These are phyloP conservation scores for Idaea biselata DNA, from an alignment of 2,888 invertebrate genomes.

Conservation along the genomic window DNA sequence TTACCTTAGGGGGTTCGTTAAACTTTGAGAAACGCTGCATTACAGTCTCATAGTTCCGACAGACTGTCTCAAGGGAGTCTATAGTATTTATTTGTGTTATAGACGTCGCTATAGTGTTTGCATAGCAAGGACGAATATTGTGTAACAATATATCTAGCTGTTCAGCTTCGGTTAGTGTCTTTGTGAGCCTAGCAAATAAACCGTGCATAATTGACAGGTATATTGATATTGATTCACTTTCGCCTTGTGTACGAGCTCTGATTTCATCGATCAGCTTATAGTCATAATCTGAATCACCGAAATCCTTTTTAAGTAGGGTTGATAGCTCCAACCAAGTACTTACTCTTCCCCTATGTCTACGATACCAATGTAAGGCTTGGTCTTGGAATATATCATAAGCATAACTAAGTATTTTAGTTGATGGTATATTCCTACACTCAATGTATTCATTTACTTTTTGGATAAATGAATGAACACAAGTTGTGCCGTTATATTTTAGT, in stretches of 20 bases:
- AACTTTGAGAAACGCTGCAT: too few species aligned
- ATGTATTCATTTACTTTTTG: too few species aligned
- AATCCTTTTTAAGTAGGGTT: not conserved
- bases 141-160: conserved; percentile 24
- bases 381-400: conserved; percentile 4
- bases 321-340: not conserved
- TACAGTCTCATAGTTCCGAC: too few species aligned
- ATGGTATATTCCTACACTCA: too few species aligned
- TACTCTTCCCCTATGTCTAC: not conserved
- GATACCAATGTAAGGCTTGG: conserved; percentile 7
- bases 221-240: conserved; percentile 9
- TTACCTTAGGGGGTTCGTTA: too few species aligned
- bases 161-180: conserved; percentile 15
- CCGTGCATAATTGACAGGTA: conserved; percentile 25
- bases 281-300: conserved; percentile 3
- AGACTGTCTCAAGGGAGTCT: too few species aligned
- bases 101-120: conserved; percentile 9
- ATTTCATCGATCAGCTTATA: conserved; percentile 2
- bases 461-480: too few species aligned
- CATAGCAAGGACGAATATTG: conserved; percentile 23
- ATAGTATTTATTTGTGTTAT: too few species aligned
- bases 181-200: conserved; percentile 19
- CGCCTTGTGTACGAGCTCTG: conserved; percentile 5
- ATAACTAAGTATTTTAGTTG: not conserved
- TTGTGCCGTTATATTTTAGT: too few species aligned